A percentile compares a stretch with the other conserved stretches of the same genome.
Conservation (phyloP, 2,113 vertebrate species). For the Rhinoderma darwinii region DNA sequence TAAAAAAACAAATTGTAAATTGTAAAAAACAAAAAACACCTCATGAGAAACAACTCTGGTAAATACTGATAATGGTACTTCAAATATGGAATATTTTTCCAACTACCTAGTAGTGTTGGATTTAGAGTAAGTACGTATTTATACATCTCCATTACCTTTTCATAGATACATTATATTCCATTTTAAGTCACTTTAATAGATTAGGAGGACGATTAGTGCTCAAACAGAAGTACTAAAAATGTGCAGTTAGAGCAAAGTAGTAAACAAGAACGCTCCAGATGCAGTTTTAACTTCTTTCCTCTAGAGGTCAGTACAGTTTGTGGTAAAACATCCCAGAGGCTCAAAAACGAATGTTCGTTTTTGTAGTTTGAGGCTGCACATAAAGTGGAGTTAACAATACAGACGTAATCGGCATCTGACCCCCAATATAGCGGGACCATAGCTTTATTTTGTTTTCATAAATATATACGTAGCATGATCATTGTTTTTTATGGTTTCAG, state of each 20-base stretch:
- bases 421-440: too few species aligned
- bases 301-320: constrained; percentile 30
- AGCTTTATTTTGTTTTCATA: too few species aligned
- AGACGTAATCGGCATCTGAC: too few species aligned
- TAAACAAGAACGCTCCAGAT: neutral
- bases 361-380: neutral
- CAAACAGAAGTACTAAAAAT: neutral
- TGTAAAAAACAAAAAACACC: too few species aligned
- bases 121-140: neutral
- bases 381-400: neutral
- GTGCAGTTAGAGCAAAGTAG: neutral
- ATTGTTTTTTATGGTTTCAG: too few species aligned
- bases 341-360: neutral
- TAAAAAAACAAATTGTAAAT: too few species aligned
- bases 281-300: neutral
- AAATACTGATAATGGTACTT: too few species aligned
- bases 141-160: neutral
- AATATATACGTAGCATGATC: too few species aligned
- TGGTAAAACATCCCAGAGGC: neutral
- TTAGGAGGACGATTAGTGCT: neutral
- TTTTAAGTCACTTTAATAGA: neutral
- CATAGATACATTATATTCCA: neutral
- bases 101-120: neutral
- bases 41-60: too few species aligned
- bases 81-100: neutral